A percentile compares a stretch with the other conserved stretches of the same genome.
phyloP scores from a whole-genome alignment of 2,113 vertebrate species.

The Hucho hucho region DNA sequence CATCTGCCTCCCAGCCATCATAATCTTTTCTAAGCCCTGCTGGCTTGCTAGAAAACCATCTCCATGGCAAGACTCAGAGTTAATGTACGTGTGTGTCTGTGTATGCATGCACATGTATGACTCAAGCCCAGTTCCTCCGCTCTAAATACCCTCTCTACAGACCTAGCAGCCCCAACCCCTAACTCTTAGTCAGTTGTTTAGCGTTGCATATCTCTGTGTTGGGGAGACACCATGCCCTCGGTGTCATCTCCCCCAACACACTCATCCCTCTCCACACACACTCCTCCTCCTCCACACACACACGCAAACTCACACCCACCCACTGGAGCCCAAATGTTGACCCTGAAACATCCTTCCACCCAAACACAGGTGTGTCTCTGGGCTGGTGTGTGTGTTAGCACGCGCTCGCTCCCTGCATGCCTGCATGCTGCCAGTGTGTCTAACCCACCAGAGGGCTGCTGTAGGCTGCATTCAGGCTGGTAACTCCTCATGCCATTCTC shows the following conservation, averaged over 20 bases:
- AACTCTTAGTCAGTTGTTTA: slow-evolving; percentile 41
- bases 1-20: slow-evolving; percentile 46
- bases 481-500: slow-evolving; percentile 97
- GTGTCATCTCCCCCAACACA: slow-evolving; percentile 59
- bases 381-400: neutral
- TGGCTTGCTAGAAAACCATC: slow-evolving; percentile 42
- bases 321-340: too few species aligned
- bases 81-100: slow-evolving; percentile 31
- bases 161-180: slow-evolving; percentile 2
- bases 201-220: slow-evolving; percentile 50
- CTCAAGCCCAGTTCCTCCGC: slow-evolving; percentile 17
- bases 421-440: slow-evolving; percentile 71
- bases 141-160: slow-evolving; percentile 24
- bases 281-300: neutral
- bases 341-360: too few species aligned
- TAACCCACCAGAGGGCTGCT: slow-evolving; percentile 80
- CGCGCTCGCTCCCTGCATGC: slow-evolving; percentile 44
- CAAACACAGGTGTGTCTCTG: slow-evolving; percentile 15
- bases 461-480: slow-evolving; percentile 87
- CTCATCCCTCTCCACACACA: slow-evolving; percentile 29
- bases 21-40: slow-evolving; percentile 28
- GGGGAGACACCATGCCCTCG: slow-evolving; percentile 70
- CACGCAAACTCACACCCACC: slow-evolving; percentile 17
- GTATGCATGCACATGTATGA: neutral
- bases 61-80: slow-evolving; percentile 53